Evolutionary conservation across 1,140 invertebrate species (phyloP).

Genomic region (Ips typographus): DNA sequence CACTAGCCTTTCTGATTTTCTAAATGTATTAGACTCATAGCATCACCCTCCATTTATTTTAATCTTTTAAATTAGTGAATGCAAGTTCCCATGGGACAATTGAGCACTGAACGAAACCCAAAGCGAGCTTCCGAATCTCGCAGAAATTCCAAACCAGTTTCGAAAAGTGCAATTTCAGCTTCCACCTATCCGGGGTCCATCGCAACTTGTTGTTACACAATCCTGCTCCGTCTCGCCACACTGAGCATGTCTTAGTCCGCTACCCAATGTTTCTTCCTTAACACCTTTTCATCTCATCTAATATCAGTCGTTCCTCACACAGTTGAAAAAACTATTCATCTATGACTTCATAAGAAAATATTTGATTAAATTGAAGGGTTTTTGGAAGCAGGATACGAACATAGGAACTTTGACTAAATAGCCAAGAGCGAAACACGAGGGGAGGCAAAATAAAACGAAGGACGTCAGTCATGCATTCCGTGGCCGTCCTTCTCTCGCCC

Average conservation of each 20-base stretch:
- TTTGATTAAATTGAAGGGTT: too few species aligned
- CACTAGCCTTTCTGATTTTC: too few species aligned
- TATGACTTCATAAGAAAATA: too few species aligned
- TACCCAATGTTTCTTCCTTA: neutral
- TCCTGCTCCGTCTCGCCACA: conserved; percentile 23
- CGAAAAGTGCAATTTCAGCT: conserved; percentile 28
- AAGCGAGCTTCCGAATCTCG: neutral
- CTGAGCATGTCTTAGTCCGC: conserved; percentile 9
- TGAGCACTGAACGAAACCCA: neutral
- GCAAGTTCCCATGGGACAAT: too few species aligned
- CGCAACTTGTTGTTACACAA: conserved; percentile 32
- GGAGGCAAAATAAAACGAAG: conserved; percentile 25
- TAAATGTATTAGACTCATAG: too few species aligned
- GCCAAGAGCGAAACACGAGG: conserved; percentile 15
- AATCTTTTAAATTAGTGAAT: too few species aligned
- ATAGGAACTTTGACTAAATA: conserved; percentile 7
- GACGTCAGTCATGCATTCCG: conserved; percentile 27
- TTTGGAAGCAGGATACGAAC: too few species aligned
- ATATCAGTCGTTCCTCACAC: too few species aligned
- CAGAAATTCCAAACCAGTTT: conserved; percentile 14
- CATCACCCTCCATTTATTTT: too few species aligned
- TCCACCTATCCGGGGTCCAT: conserved; percentile 23
- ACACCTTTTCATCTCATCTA: too few species aligned
- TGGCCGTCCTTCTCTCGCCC: conserved; percentile 8
- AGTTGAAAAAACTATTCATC: too few species aligned